A percentile compares a stretch with the other conserved stretches of the same genome.
These are phyloP conservation scores for Margarornis squamiger DNA, from an alignment of 2,797 vertebrate genomes.

Conservation along the genomic window DNA sequence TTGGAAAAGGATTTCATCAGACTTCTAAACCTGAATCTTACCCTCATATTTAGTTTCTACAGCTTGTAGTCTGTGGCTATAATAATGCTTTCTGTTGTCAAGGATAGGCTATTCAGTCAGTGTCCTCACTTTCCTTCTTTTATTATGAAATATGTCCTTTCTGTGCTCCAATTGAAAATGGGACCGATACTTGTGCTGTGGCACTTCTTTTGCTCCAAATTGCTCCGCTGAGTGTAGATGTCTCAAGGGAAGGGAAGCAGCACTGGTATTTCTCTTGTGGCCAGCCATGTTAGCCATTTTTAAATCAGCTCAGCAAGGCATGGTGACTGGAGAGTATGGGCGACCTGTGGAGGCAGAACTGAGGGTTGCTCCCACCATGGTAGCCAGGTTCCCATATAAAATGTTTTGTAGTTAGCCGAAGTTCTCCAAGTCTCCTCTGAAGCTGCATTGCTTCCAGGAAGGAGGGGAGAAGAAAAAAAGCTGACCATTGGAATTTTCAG, in stretches of 20 bases:
- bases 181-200: background rate
- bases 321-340: background rate
- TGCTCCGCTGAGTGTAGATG: background rate
- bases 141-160: constrained; percentile 3
- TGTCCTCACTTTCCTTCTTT: constrained; percentile 12
- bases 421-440: background rate
- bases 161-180: background rate
- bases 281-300: background rate
- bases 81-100: constrained; percentile 42
- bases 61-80: background rate
- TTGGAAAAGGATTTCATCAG: background rate
- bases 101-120: background rate
- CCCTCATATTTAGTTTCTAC: background rate
- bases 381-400: background rate
- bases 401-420: background rate
- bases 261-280: background rate
- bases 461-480: background rate
- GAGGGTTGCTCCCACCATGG: background rate
- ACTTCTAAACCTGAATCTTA: constrained; percentile 18
- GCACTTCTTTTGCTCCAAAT: constrained; percentile 6
- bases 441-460: background rate
- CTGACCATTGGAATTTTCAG: background rate
- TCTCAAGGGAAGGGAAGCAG: background rate
- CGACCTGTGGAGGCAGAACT: background rate
- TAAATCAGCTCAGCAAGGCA: background rate